Evolutionary conservation across 2,113 vertebrate genomes (phyloP), one percentile per base, ranked within the genome.

Genomic region (Chloroceryle aenea): DNA sequence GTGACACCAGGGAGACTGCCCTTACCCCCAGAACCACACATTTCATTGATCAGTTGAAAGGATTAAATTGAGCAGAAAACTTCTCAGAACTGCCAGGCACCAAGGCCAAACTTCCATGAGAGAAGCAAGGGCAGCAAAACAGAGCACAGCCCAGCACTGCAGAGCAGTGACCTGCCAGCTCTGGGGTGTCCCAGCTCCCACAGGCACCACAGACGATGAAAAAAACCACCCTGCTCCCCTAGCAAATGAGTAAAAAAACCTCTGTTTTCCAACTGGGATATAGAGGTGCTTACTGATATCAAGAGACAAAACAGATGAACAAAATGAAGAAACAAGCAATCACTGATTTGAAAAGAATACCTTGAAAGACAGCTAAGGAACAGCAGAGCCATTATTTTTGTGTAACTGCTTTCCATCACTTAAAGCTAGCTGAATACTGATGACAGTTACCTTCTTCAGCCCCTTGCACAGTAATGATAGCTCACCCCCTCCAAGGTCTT

Each of bases 41-140:
- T 56, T 40, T 89, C 81, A 96, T 61, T 87, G 74, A 97, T 93
- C 68, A 79, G 23, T 12, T 77, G 52, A 93, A 94, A 95, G 61
- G 84, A 95, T 93, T 95, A 92, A 95, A 95, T 36, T 77, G 91
- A 96, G 88, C 91, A 89, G 85, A 94, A 97, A 95, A 82, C 52
- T 77, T 78, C 62, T 79, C 40, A 66, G 82, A 89, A 68, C n/a
- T 48, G 38, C 47, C 61, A 81, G 43, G 55, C 69, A 89, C 53
- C 38, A 71, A 61, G 56, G 52, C 47, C 76, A 68, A 74, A 64
- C 52, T 79, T 95, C 87, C 68, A 29, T 0, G 20, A 30, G 15
- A 72, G 74, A 55, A 64, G 34, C 8, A 43, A 61, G n/a, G 45
- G 30, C 26, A 61, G 45, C 10, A 63, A 48, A 55, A 36, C 47